Conservation (phyloP, 2,113 vertebrate species). For the Sinosuthora webbiana region DNA sequence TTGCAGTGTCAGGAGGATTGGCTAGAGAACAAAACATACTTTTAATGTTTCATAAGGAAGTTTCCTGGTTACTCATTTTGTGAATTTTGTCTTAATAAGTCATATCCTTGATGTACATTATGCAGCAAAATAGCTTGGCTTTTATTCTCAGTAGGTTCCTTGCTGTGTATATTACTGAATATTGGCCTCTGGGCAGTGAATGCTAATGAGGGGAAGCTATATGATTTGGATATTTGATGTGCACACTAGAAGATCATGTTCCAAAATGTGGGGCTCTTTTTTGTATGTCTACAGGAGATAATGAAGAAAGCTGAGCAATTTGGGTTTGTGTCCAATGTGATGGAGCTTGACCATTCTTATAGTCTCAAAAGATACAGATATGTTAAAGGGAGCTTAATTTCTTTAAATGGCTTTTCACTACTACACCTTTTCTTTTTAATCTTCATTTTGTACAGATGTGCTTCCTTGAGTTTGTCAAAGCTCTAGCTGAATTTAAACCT, state of each 20-base stretch:
- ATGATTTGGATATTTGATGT: neutral
- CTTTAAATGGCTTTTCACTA: neutral
- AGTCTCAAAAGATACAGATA: neutral
- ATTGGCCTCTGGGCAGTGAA: neutral
- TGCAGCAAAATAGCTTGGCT: neutral
- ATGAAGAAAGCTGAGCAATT: neutral
- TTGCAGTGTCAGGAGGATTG: neutral
- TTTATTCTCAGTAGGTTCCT: constrained; percentile 5
- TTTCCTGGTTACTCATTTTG: neutral
- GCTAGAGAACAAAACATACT: constrained; percentile 19
- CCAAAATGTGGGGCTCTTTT: neutral
- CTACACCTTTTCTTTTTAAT: neutral
- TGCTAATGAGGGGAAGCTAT: neutral
- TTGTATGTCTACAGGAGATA: neutral
- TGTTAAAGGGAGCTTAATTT: neutral
- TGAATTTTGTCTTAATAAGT: neutral
- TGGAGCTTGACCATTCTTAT: neutral
- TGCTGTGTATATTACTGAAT: neutral
- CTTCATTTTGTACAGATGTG: neutral
- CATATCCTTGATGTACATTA: neutral
- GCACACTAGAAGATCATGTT: neutral
- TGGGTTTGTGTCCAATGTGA: neutral
- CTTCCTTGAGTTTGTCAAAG: neutral
- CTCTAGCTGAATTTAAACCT: neutral
- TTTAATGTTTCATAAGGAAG: constrained; percentile 17